Conservation (phyloP, 2,888 invertebrate genomes). For the Mimachlamys varia region DNA sequence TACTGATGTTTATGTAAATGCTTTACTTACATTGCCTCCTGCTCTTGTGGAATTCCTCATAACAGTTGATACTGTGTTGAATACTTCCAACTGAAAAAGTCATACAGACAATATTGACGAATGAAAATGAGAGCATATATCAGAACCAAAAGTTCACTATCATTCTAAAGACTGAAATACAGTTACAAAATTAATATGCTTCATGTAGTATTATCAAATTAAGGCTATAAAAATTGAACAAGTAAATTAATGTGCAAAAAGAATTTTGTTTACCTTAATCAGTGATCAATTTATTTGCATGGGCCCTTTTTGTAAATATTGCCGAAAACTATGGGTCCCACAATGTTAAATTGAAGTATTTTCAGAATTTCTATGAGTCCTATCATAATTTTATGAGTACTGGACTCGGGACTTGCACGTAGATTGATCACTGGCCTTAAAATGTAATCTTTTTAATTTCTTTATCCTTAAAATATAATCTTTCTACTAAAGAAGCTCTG, state of each 20-base stretch:
- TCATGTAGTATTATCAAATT: not conserved
- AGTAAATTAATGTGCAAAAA: too few species aligned
- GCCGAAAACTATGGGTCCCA: too few species aligned
- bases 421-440: not conserved
- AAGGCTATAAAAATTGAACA: not conserved
- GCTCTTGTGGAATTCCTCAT: conserved; percentile 93
- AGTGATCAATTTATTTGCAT: too few species aligned
- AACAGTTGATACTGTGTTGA: conserved; percentile 90
- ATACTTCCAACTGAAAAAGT: conserved; percentile 87
- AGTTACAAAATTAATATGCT: not conserved
- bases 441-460: not conserved
- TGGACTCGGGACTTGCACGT: too few species aligned
- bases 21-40: conserved; percentile 88
- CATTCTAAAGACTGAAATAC: not conserved
- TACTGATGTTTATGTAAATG: not conserved
- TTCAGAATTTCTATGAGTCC: too few species aligned
- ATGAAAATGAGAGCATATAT: conserved; percentile 38
- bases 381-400: too few species aligned
- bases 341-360: too few species aligned
- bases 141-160: not conserved
- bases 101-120: not conserved
- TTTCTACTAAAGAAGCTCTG: not conserved
- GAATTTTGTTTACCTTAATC: too few species aligned
- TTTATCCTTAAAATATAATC: not conserved
- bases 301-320: too few species aligned